Base-by-base conservation (phyloP, 2,888 invertebrate genomes). In the Drosophila dives region DNA sequence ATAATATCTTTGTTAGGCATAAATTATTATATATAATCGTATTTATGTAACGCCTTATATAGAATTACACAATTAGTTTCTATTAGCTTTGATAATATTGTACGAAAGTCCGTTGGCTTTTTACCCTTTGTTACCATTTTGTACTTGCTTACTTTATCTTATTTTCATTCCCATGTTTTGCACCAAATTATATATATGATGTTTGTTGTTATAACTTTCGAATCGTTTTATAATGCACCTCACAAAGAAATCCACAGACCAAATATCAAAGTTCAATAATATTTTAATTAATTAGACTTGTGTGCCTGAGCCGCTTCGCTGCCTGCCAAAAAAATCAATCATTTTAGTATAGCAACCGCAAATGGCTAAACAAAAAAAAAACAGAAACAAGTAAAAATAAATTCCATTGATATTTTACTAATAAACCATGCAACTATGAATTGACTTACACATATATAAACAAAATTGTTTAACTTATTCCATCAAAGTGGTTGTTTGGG, bases 61-160 rank as follows among this genome's bases (percentile, higher is more conserved):
- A 42, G 50, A 36, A 76, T 63, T 76, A 76, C 68, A 65, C 45
- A 65, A 60, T 54, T 76, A 69, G 64, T 63, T 75, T 68, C 61
- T 64, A 64, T 55, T 72, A 75, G 64, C 72, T 62, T 64, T 64
- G 59, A 65, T 50, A 54, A 48, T 38, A 75, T 54, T 63, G 38
- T 34, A 40, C 70, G 49, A 69, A 69, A 51, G 64, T 12, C 38
- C 38, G 32, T 67, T 48, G 68, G 51, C 64, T 68, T 62, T 70
- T 59, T 62, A 62, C 55, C 26, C 17, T 48, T 55, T 70, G 38
- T 65, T 75, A 56, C 32, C 36, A 64, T 50, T 48, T 59, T 71
- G 49, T 51, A 61, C 48, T 23, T 36, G 34, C 20, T 26, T 12
- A 10, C 33, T 33, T 48, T 26, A 29, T 20, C 34, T 40, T 29